Conservation (phyloP, 2,797 vertebrate genomes). For the Poliocrania exsul region DNA sequence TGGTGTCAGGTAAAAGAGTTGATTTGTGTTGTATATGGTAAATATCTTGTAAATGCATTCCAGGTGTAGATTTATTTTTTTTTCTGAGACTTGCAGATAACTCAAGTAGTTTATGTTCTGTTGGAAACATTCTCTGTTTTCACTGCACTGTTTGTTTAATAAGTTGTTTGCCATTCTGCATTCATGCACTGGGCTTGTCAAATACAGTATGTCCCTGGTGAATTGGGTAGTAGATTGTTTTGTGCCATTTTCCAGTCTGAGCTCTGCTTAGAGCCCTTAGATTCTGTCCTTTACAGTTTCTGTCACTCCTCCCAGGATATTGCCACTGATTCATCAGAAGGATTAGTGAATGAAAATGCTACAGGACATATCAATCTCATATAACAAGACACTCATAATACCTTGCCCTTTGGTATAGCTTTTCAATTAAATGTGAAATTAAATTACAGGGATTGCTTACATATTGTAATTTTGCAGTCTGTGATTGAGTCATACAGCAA, state of each 20-base stretch:
- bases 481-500: neutral
- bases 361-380: neutral
- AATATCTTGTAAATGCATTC: neutral
- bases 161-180: neutral
- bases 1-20: neutral
- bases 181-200: neutral
- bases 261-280: neutral
- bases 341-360: conserved; percentile 3
- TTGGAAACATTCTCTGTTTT: neutral
- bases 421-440: neutral
- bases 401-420: neutral
- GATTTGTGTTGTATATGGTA: neutral
- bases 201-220: neutral
- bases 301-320: neutral
- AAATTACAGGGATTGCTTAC: neutral
- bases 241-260: neutral
- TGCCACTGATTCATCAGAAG: neutral
- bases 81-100: neutral
- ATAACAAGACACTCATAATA: neutral
- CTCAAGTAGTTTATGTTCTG: neutral
- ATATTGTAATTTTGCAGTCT: neutral
- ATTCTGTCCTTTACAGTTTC: neutral
- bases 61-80: neutral
- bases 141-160: neutral
- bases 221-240: neutral